Evolutionary conservation across 2,113 vertebrate genomes (phyloP), one percentile per base, ranked within the genome.

Genomic region (Hyperopisus bebe): DNA sequence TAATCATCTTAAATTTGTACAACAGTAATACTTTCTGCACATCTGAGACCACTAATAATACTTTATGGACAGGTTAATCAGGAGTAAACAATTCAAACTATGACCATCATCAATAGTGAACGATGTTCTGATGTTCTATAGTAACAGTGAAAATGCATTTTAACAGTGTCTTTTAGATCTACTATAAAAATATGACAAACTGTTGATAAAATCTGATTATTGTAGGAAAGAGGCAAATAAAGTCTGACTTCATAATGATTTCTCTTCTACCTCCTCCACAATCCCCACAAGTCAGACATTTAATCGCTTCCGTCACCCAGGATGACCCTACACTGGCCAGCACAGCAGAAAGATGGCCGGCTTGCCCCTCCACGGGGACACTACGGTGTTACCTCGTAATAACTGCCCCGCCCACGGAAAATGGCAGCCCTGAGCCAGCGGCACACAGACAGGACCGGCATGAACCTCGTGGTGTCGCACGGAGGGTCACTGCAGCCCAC

Each of bases 221-320:
- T 39, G 17, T 4, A 50, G 27, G 19, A 88, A 58, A 46, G 87
- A 66, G 55, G 48, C 3, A 70, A 48, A 47, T 10, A 88, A 44
- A 88, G 44, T 74, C 10, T 17, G 88, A 31, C 27, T 19, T 17
- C 15, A 42, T 58, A 13, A n/a, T 62, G 15, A 50, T 62, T 46
- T 24, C 66, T 58, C 55, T 3, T 24, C 46, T 21, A 13, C 83
- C 24, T 70, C 83, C 83, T 88, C 27, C 89, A 66, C 88, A 70
- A 89, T 80, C 88, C 62, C 51, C 46, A 39, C 85, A 84, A 88
- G 86, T 53, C 90, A 91, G 88, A 90, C 86, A 87, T 86, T 89
- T 90, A 90, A 90, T 90, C 82, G 31, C 85, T 85, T 55, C 50
- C 42, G 31, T 62, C 55, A 35, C 90, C 55, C 90, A 88, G 55